Conservation (phyloP, 2,797 vertebrate genomes). For the Ibycter americanus region DNA sequence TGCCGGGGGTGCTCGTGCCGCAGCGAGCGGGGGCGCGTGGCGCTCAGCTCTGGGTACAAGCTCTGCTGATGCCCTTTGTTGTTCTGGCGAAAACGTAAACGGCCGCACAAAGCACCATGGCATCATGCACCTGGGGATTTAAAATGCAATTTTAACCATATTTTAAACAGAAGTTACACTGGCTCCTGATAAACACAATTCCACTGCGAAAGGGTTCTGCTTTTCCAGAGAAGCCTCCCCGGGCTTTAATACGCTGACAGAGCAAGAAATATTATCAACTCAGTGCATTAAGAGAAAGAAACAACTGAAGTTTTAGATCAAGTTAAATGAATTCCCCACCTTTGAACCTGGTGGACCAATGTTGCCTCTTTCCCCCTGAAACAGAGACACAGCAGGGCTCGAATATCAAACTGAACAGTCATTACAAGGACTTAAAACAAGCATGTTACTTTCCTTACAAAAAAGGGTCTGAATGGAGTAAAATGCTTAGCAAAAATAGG, state of each 20-base stretch:
- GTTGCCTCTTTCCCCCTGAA: conserved; percentile 78
- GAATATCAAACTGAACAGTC: background rate
- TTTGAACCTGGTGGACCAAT: conserved; percentile 74
- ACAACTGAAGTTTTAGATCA: background rate
- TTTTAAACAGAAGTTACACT: background rate
- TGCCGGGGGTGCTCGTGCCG: too few species aligned
- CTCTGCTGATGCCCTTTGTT: background rate
- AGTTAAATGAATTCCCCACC: conserved; percentile 47
- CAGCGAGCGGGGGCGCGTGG: fast-evolving
- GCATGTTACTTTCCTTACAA: background rate
- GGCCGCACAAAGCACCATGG: background rate
- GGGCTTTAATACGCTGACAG: background rate
- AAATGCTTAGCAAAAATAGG: background rate
- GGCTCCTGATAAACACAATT: background rate
- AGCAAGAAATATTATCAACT: background rate
- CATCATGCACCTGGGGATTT: background rate
- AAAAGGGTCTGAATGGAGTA: background rate
- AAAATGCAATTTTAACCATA: background rate
- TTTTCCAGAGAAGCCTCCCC: background rate
- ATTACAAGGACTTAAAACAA: background rate
- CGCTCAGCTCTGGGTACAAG: background rate
- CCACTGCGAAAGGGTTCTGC: background rate
- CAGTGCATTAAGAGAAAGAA: background rate
- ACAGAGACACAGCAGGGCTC: background rate
- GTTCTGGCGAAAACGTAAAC: background rate